Evolutionary conservation across 64 coral and sea anemone genomes (phyloP).

Genomic region (Montipora capricornis): DNA sequence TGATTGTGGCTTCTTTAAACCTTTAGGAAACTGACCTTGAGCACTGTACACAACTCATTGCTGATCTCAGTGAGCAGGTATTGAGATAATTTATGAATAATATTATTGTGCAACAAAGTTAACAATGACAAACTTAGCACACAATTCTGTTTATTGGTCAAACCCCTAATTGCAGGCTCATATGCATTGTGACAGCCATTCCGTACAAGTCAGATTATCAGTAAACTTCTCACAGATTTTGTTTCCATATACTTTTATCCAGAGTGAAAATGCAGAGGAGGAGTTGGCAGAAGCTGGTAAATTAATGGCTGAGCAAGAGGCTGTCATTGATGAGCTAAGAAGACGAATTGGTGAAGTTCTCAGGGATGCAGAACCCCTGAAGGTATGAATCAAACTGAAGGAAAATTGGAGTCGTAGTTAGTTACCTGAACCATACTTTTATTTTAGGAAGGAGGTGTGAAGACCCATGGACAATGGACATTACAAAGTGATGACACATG

Average conservation of each 20-base stretch:
- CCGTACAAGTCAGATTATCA: no score
- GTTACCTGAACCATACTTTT: no score
- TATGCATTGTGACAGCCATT: not conserved
- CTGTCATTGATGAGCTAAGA: not conserved
- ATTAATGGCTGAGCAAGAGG: not conserved
- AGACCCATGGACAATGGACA: no score
- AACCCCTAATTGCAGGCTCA: no score
- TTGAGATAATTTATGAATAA: no score
- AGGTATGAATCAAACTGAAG: not conserved
- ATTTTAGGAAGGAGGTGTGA: no score
- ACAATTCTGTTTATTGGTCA: no score
- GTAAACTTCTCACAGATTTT: no score
- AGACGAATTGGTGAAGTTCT: not conserved
- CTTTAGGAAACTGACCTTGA: slow-evolving; percentile 23
- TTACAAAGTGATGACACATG: no score
- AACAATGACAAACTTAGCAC: no score
- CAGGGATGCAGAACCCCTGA: slow-evolving; percentile 14
- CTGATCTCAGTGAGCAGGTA: slow-evolving; percentile 8
- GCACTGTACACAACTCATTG: not conserved
- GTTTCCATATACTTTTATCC: not conserved
- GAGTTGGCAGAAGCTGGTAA: not conserved
- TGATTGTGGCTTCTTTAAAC: not conserved
- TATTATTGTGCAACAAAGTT: no score
- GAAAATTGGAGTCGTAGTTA: no score
- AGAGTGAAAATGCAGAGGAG: slow-evolving; percentile 21